Percentiles rank a stretch among this genome's conserved stretches.
phyloP scores from a whole-genome alignment of 2,888 invertebrate genomes.

The Myathropa florea region DNA sequence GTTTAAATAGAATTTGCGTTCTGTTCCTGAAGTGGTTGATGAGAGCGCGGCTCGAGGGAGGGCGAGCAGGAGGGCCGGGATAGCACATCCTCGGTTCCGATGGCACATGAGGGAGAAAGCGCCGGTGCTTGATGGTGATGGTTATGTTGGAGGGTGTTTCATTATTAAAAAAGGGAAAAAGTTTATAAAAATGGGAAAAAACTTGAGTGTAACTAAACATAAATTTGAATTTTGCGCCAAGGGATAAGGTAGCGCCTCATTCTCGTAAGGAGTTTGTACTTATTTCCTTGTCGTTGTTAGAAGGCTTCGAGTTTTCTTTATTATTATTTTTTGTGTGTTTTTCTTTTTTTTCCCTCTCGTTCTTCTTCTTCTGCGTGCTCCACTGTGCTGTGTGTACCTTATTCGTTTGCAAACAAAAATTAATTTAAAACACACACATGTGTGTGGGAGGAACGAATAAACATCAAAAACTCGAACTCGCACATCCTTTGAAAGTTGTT shows the following conservation, averaged over 20 bases:
- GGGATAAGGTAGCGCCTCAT: constrained; percentile 8
- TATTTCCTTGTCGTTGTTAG: constrained; percentile 65
- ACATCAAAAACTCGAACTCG: constrained; percentile 57
- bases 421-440: constrained; percentile 71
- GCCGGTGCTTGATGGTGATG: constrained; percentile 2
- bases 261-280: constrained; percentile 53
- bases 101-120: constrained; percentile 52
- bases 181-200: constrained; percentile 76
- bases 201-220: constrained; percentile 71
- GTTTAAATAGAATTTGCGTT: constrained; percentile 79
- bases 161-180: constrained; percentile 79
- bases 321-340: background rate
- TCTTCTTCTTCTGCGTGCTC: background rate
- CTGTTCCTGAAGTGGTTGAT: constrained; percentile 55
- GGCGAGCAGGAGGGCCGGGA: background rate
- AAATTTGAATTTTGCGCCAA: constrained; percentile 57
- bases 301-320: constrained; percentile 55
- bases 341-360: constrained; percentile 11
- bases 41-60: constrained; percentile 1
- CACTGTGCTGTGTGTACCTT: constrained; percentile 17
- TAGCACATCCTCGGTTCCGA: constrained; percentile 38
- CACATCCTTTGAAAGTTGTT: constrained; percentile 62
- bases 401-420: constrained; percentile 70
- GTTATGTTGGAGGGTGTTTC: constrained; percentile 74
- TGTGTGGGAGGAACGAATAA: constrained; percentile 62